phyloP scores from a whole-genome alignment of 2,888 invertebrate genomes.

The Sepiola atlantica region DNA sequence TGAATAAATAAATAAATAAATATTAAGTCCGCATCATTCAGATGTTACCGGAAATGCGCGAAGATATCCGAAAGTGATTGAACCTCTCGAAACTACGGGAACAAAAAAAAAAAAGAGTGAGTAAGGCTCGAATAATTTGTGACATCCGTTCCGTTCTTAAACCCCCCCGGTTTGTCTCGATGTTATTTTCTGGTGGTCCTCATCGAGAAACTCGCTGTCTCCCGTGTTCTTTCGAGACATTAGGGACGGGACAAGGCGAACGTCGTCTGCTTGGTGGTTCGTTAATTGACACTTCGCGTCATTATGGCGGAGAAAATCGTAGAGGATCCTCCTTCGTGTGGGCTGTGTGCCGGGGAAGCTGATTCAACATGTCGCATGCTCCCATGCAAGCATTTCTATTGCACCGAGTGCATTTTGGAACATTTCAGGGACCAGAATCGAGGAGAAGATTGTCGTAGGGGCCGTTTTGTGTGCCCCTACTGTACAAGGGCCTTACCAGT shows the following conservation, averaged over 20 bases:
- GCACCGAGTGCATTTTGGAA: not conserved
- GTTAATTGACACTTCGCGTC: not conserved
- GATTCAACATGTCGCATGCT: conserved; percentile 32
- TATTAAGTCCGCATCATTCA: not conserved
- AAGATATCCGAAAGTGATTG: not conserved
- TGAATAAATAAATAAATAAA: not conserved
- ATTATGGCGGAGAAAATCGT: not conserved
- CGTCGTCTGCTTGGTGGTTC: not conserved
- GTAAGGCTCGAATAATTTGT: not conserved
- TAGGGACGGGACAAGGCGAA: not conserved
- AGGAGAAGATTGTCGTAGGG: not conserved
- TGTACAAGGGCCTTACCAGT: conserved; percentile 32
- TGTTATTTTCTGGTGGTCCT: not conserved
- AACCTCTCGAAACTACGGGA: not conserved
- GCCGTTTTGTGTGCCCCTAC: not conserved
- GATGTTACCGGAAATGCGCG: not conserved
- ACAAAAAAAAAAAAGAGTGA: not conserved
- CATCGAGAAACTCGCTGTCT: not conserved
- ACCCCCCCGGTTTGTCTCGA: not conserved
- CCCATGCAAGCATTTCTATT: not conserved
- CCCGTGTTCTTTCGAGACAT: not conserved
- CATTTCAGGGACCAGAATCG: conserved; percentile 19
- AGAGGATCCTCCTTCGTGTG: not conserved
- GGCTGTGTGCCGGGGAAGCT: not conserved
- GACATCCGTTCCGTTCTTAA: not conserved